Base-by-base conservation (phyloP, 2,797 vertebrate species). In the Sciurus carolinensis region DNA sequence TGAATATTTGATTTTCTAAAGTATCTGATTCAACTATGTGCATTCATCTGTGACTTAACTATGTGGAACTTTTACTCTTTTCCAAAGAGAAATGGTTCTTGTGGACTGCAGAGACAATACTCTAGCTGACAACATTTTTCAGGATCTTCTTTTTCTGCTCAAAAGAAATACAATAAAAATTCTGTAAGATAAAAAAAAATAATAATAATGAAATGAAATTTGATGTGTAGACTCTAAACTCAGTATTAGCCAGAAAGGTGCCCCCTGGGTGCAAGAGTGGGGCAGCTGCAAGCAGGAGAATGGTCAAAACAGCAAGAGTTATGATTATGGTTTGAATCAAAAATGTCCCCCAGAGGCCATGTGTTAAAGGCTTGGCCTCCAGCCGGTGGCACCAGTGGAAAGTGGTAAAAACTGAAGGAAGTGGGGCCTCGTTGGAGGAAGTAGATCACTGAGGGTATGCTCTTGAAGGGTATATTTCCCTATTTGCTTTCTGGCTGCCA, bases 221-320 rank as follows among this genome's bases (percentile, higher is more conserved):
- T 36, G 9, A 17, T 3, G 5, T 50, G 52, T 20, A 33, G n/a
- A 20, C 28, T 13, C 36, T 64, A 13, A 86, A 30, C 26, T 47
- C n/a, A 7, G 15, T n/a, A 14, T 13, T 26, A 76, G 76, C 18
- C 14, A 12, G 15, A 39, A 10, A 26, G n/a, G 33, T 6, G 14
- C 33, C 66, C 44, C 0, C 3, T 30, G 7, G 28, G 20, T 5
- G 1, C 13, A 5, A 1, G 30, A 22, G 7, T 13, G 3, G 11
- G 66, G 5, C 17, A 54, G 28, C 50, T 47, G 1, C 28, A 30
- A 33, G 7, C 44, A 47, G 64, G 11, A 13, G 44, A 22, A 28
- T 1, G 1, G 0, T 18, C 54, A 13, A 4, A 9, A 28, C 28
- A 30, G 42, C 18, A n/a, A 82, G 54, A 36, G 1, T 52, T 62